These are phyloP conservation scores for Ditylenchus dipsaci DNA, from an alignment of 1,140 invertebrate genomes.

Conservation along the genomic window DNA sequence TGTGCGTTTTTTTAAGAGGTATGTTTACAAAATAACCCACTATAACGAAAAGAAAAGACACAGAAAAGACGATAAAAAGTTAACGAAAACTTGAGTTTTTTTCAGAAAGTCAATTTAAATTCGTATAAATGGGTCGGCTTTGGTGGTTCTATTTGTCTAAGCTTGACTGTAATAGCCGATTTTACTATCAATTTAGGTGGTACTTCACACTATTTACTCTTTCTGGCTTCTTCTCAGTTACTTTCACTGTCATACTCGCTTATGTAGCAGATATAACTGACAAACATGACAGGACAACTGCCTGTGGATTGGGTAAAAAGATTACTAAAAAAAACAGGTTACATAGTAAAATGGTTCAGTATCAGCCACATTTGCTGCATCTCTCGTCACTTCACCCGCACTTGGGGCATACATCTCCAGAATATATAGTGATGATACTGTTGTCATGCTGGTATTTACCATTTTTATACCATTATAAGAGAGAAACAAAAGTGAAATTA, in stretches of 20 bases:
- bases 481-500: slow-evolving; percentile 15
- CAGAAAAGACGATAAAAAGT: no score
- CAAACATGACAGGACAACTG: slow-evolving; percentile 85
- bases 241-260: slow-evolving; percentile 86
- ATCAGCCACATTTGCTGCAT: slow-evolving; percentile 96
- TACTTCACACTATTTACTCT: slow-evolving; percentile 99
- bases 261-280: slow-evolving; percentile 99
- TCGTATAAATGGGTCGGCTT: no score
- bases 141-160: no score
- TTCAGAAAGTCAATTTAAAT: no score
- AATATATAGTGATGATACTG: slow-evolving; percentile 81
- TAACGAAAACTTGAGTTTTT: no score
- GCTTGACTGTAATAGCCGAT: no score
- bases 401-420: slow-evolving; percentile 82
- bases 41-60: no score
- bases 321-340: no score
- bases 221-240: slow-evolving; percentile 95
- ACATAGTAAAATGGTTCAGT: slow-evolving; percentile 64
- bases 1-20: no score
- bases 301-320: slow-evolving; percentile 70
- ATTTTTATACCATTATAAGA: neutral
- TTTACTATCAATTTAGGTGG: slow-evolving; percentile 70
- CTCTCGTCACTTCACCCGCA: slow-evolving; percentile 83
- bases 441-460: slow-evolving; percentile 74
- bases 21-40: no score